Evolutionary conservation across 2,113 vertebrate genomes (phyloP), one percentile per base, ranked within the genome.

Genomic region (Bubalus kerabau): DNA sequence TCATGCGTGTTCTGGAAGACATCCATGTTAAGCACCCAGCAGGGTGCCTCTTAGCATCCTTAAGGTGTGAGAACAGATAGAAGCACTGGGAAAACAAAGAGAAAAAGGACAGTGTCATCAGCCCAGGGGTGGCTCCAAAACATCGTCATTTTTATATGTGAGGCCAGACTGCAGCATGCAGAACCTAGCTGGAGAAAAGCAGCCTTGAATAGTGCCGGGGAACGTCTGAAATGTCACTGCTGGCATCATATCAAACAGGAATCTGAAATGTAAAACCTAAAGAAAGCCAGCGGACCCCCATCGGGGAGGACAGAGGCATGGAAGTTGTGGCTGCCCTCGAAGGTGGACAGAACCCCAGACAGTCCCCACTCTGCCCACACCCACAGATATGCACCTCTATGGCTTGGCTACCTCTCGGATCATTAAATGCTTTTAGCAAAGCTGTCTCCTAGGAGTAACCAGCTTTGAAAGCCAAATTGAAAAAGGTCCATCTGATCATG

Each of bases 381-480:
- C 83, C 11, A 6, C 87, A 94, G 95, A 95, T 62, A 86, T 2
- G n/a, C 94, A 97, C 93, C 97, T 97, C 95, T 15, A 90, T 19
- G 86, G n/a, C 87, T 97, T 98, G 98, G 95, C 97, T 98, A 96
- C 96, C 97, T 97, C 52, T 1, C 94, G 74, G 87, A 98, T 97
- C 98, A 98, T 98, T 98, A 98, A 97, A 97, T 97, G 98, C 97
- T 98, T 98, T 98, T 97, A 98, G 98, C 96, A 98, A 98, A 97
- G 96, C 97, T 98, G 98, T 98, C 98, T 98, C 98, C 76, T 82
- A 98, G 98, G 98, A 98, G 97, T 94, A 98, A 98, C 89, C 76
- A 36, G 96, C 97, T 98, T 97, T 97, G 97, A 97, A 98, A 97
- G 98, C 97, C 98, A 98, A 98, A 98, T 94, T 98, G 98, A 98